Evolutionary conservation across 2,888 invertebrate genomes (phyloP).

Genomic region (Campoplex capitator): DNA sequence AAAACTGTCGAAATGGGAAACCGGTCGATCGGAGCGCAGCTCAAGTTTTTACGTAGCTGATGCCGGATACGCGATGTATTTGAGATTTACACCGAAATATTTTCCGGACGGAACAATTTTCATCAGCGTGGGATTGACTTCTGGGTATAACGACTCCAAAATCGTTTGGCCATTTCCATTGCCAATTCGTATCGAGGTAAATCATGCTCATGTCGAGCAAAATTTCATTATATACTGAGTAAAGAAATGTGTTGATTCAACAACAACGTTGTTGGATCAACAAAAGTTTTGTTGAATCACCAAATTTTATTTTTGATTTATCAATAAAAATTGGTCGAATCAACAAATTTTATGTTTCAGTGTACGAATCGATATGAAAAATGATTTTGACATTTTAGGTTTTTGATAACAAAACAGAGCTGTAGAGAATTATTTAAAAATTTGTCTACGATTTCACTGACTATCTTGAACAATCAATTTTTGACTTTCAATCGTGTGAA

Average conservation of each 20-base stretch:
- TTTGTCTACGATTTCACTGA: not conserved
- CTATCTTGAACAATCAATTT: not conserved
- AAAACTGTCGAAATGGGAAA: constrained; percentile 82
- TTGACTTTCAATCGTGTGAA: not conserved
- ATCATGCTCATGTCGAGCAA: not conserved
- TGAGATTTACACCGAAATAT: constrained; percentile 82
- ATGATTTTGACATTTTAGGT: not conserved
- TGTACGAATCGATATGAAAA: not conserved
- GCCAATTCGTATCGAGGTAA: constrained; percentile 81
- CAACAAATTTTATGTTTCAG: no score
- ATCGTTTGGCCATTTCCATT: constrained; percentile 84
- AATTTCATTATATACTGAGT: not conserved
- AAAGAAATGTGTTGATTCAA: no score
- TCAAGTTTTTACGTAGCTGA: constrained; percentile 82
- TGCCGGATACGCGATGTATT: constrained; percentile 83
- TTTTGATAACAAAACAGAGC: not conserved
- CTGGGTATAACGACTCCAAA: constrained; percentile 80
- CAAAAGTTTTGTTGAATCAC: no score
- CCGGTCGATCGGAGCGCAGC: constrained; percentile 81
- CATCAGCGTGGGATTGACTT: constrained; percentile 83
- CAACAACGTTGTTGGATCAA: no score
- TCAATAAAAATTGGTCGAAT: no score
- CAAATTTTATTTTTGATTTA: no score
- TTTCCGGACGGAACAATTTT: constrained; percentile 79
- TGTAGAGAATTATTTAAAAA: not conserved